phyloP scores from a whole-genome alignment of 2,797 vertebrate genomes.

The Chaenodraco wilsoni region DNA sequence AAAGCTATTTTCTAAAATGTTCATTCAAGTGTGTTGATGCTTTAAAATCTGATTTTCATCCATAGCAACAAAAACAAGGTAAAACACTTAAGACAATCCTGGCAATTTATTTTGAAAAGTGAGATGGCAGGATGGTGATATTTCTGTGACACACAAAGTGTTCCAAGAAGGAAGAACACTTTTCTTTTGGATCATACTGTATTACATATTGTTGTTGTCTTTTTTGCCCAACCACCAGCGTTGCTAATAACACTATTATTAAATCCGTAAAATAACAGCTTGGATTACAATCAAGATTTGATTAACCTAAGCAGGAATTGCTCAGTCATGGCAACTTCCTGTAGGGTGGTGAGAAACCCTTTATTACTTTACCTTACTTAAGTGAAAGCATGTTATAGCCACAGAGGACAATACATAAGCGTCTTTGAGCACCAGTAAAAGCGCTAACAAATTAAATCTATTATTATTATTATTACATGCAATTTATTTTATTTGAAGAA shows the following conservation, averaged over 20 bases:
- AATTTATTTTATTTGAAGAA: too few species aligned
- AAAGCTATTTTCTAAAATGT: not conserved
- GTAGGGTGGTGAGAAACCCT: not conserved
- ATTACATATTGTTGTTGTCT: not conserved
- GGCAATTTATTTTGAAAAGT: constrained; percentile 11
- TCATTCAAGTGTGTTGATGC: not conserved
- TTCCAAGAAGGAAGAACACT: constrained; percentile 12
- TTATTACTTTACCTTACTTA: not conserved
- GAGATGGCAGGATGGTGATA: constrained; percentile 17
- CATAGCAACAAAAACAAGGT: constrained; percentile 35
- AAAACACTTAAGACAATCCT: constrained; percentile 15
- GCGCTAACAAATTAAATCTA: too few species aligned
- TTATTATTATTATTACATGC: too few species aligned
- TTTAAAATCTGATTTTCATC: constrained; percentile 25
- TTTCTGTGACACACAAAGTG: constrained; percentile 20
- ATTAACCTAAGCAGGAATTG: constrained; percentile 13
- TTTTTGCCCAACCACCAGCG: not conserved
- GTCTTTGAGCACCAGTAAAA: too few species aligned
- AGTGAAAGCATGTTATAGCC: not conserved
- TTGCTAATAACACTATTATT: not conserved
- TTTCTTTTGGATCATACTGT: not conserved
- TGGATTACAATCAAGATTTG: constrained; percentile 9
- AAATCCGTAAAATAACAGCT: constrained; percentile 10
- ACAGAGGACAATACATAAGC: not conserved
- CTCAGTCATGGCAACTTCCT: not conserved